A percentile compares a stretch with the other conserved stretches of the same genome.
Evolutionary conservation across 2,888 invertebrate genomes (phyloP).

Genomic region (Sinohyriopsis cumingii): DNA sequence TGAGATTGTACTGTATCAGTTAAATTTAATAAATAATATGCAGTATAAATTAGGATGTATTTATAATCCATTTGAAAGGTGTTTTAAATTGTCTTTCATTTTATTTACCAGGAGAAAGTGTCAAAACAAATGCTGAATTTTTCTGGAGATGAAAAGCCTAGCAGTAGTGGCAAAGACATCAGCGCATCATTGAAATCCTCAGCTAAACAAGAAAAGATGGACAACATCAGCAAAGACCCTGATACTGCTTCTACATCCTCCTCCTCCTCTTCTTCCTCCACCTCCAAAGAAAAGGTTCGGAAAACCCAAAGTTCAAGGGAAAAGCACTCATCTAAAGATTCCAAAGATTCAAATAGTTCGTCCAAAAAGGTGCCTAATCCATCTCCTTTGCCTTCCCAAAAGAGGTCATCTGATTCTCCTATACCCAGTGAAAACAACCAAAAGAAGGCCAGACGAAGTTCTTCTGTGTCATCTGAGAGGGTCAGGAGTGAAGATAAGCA

Average conservation of each 20-base stretch:
- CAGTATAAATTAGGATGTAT: background rate
- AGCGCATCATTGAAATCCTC: conserved; percentile 11
- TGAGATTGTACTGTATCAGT: too few relatives aligned
- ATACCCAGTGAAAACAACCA: conserved; percentile 1
- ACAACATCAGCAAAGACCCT: conserved; percentile 2
- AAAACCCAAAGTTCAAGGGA: conserved; percentile 15
- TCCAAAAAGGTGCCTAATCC: conserved; percentile 20
- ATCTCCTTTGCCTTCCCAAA: conserved; percentile 18
- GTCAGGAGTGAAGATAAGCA: conserved; percentile 6
- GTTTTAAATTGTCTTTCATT: background rate
- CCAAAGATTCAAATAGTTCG: conserved; percentile 18
- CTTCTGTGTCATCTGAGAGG: too few relatives aligned
- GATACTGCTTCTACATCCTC: conserved; percentile 9
- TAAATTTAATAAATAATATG: too few relatives aligned
- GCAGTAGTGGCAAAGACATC: conserved; percentile 10
- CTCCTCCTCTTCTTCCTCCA: conserved; percentile 14
- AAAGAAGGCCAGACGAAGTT: background rate
- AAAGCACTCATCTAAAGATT: conserved; percentile 17
- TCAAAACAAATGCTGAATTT: conserved; percentile 23
- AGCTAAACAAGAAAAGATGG: background rate
- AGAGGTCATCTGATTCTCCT: conserved; percentile 16
- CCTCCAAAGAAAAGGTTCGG: conserved; percentile 13
- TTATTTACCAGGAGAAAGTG: conserved; percentile 26
- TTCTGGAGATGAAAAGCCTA: conserved; percentile 18
- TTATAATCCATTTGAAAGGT: background rate